Percentiles rank a stretch among this genome's conserved stretches.
phyloP scores from a whole-genome alignment of 2,888 invertebrate species.

The Polyommatus iphigenia region DNA sequence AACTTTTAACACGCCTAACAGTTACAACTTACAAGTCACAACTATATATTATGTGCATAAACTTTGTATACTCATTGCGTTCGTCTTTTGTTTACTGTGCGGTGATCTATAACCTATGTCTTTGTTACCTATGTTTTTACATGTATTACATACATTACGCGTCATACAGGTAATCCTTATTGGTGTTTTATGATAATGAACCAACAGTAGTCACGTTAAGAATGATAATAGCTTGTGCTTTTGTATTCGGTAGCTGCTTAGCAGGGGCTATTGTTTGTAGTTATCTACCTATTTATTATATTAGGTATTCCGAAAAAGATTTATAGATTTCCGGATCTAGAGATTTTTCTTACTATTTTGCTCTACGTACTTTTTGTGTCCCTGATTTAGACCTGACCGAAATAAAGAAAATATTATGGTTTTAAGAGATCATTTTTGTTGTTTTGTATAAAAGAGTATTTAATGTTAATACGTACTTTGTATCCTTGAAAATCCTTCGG shows the following conservation, averaged over 20 bases:
- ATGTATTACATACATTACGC: neutral
- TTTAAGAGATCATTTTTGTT: neutral
- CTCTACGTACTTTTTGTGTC: neutral
- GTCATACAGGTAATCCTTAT: neutral
- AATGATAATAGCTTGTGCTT: neutral
- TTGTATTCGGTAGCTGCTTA: neutral
- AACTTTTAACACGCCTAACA: too few relatives aligned
- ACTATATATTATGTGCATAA: neutral
- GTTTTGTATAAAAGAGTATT: neutral
- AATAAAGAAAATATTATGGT: neutral
- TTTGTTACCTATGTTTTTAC: neutral
- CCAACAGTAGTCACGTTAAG: neutral
- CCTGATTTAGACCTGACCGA: neutral
- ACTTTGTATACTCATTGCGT: neutral
- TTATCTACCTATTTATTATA: neutral
- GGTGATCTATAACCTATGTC: neutral
- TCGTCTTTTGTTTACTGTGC: neutral
- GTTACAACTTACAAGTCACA: too few relatives aligned
- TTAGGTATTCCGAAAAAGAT: neutral
- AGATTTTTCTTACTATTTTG: neutral
- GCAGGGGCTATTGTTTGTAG: neutral
- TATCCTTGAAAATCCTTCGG: slow-evolving; percentile 21
- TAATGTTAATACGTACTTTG: slow-evolving; percentile 20
- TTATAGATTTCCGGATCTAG: neutral
- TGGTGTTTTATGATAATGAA: slow-evolving; percentile 10